A percentile compares a stretch with the other conserved stretches of the same genome.
phyloP scores from a whole-genome alignment of 2,888 invertebrate genomes.

The Stenchaetothrips biformis region DNA sequence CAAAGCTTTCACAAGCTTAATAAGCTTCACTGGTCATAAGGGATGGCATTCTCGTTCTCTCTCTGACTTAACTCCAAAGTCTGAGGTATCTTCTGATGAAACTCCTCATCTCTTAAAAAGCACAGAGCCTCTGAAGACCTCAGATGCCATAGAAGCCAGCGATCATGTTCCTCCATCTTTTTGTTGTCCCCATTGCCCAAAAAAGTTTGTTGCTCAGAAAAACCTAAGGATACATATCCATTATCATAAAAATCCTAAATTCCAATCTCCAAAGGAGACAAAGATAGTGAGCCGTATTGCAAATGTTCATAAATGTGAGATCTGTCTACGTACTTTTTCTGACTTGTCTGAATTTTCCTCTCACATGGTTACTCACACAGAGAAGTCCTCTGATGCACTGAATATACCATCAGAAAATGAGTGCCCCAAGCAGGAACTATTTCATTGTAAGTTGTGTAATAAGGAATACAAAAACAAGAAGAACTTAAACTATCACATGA shows the following conservation, averaged over 20 bases:
- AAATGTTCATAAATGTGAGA: not conserved
- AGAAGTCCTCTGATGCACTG: not conserved
- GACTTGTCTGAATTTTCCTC: not conserved
- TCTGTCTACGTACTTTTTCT: not conserved
- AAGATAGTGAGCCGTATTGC: not conserved
- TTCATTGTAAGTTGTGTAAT: not conserved
- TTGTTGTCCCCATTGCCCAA: not conserved
- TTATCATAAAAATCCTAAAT: not conserved
- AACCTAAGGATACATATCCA: not conserved
- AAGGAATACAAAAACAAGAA: not conserved
- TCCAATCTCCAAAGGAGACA: too few relatives aligned
- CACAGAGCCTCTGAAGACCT: too few relatives aligned
- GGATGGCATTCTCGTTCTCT: not conserved
- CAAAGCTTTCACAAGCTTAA: not conserved
- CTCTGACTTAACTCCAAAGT: not conserved
- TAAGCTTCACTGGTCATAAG: not conserved
- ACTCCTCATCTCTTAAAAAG: too few relatives aligned
- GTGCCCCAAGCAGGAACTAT: not conserved
- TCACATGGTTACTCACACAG: not conserved
- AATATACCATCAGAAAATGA: not conserved
- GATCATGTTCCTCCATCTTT: too few relatives aligned
- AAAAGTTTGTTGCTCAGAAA: not conserved
- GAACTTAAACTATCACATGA: constrained; percentile 2
- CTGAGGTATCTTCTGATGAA: too few relatives aligned
- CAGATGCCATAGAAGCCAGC: too few relatives aligned